phyloP scores from a whole-genome alignment of 2,888 invertebrate genomes.

The Thereva nobilitata region DNA sequence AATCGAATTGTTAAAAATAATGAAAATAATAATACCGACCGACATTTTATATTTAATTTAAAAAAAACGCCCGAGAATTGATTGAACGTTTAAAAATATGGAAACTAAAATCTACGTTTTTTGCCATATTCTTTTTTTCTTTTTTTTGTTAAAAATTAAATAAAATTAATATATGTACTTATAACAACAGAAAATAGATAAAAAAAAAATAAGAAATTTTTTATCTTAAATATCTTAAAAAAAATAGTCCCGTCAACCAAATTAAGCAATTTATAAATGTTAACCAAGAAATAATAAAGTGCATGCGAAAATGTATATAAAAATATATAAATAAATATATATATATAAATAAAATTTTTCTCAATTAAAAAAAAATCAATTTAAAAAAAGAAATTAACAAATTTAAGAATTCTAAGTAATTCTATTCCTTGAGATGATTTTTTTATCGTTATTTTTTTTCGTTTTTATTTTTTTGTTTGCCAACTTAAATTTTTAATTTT shows the following conservation, averaged over 20 bases:
- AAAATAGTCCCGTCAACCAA: constrained; percentile 59
- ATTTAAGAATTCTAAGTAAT: background rate
- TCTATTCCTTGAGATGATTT: no score
- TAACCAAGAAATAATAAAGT: constrained; percentile 27
- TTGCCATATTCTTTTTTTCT: background rate
- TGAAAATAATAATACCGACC: constrained; percentile 1
- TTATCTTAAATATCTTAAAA: constrained; percentile 34
- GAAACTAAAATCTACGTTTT: constrained; percentile 7
- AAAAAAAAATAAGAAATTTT: constrained; percentile 41
- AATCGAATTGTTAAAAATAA: background rate
- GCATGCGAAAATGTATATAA: constrained; percentile 27
- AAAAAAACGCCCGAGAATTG: constrained; percentile 2
- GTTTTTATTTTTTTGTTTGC: no score
- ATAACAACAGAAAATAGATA: constrained; percentile 38
- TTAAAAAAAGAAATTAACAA: constrained; percentile 23
- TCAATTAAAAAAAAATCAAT: constrained; percentile 23
- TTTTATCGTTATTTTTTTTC: no score
- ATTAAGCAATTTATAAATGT: constrained; percentile 41
- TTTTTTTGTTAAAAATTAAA: constrained; percentile 22
- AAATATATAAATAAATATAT: constrained; percentile 32
- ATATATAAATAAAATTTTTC: constrained; percentile 35
- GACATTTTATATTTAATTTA: background rate
- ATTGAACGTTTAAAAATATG: background rate
- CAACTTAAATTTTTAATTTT: no score
- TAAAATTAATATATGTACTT: constrained; percentile 7